Evolutionary conservation across 53 echinoderm and acorn worm genomes (phyloP).

Genomic region (Echinometra lucunter): DNA sequence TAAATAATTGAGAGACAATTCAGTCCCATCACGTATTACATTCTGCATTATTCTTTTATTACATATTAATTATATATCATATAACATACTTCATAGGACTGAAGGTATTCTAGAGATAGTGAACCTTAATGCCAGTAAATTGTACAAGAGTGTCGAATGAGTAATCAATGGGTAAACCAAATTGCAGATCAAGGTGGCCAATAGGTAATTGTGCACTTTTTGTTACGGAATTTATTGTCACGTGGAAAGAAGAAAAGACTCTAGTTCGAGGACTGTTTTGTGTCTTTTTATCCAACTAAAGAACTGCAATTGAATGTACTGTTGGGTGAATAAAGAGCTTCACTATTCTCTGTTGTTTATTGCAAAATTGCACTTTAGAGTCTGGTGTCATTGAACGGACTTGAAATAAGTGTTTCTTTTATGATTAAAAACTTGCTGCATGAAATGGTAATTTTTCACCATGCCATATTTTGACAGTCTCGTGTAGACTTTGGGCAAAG

Average conservation of each 20-base stretch:
- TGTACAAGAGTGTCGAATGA: background rate
- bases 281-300: constrained; percentile 71
- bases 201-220: constrained; percentile 56
- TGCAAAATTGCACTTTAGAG: constrained; percentile 53
- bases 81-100: too few relatives aligned
- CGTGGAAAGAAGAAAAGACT: constrained; percentile 29
- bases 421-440: constrained; percentile 33
- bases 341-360: constrained; percentile 64
- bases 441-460: constrained; percentile 62
- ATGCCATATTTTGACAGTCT: constrained; percentile 55
- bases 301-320: constrained; percentile 69
- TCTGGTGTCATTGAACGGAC: constrained; percentile 59
- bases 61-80: too few relatives aligned
- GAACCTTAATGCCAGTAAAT: background rate
- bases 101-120: background rate
- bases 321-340: constrained; percentile 35
- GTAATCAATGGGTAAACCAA: background rate
- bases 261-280: constrained; percentile 56
- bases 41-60: too few relatives aligned
- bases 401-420: constrained; percentile 73
- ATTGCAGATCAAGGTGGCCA: background rate
- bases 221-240: constrained; percentile 63
- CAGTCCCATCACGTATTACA: too few relatives aligned
- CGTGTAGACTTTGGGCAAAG: constrained; percentile 17
- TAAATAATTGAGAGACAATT: too few relatives aligned